phyloP scores from a whole-genome alignment of 2,113 vertebrate genomes.

The Anoura caudifer region DNA sequence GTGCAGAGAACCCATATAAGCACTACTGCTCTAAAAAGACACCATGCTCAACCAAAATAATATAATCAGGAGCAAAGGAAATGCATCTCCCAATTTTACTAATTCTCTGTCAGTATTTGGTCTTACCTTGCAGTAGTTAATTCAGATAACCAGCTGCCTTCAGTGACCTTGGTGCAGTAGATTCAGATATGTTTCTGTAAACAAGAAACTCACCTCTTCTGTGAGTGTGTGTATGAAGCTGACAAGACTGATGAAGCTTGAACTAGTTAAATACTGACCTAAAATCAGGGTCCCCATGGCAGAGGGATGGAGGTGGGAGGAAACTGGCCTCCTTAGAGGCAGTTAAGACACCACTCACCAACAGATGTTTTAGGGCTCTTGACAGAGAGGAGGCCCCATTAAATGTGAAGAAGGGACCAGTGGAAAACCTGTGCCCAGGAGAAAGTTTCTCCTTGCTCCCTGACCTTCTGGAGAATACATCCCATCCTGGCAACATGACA shows the following conservation, averaged over 20 bases:
- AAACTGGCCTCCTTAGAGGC: no score
- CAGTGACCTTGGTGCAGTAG: background rate
- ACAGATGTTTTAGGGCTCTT: no score
- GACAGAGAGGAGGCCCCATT: background rate
- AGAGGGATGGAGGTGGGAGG: background rate
- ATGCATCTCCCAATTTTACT: no score
- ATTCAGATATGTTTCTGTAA: background rate
- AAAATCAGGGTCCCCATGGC: no score
- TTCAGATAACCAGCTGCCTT: background rate
- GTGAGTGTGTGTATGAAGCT: background rate
- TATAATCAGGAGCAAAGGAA: background rate
- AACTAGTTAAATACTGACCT: background rate
- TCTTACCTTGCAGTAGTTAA: background rate
- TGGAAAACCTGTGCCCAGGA: background rate
- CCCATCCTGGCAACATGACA: background rate
- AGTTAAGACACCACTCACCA: accelerated
- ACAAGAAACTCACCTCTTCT: background rate
- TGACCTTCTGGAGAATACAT: background rate
- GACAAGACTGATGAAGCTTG: accelerated
- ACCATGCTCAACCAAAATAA: background rate
- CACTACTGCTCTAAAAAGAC: background rate
- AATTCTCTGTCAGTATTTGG: background rate
- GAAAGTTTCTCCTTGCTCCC: background rate
- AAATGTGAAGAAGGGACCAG: background rate
- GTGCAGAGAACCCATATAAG: background rate